Conservation (phyloP, 2,113 vertebrate genomes). For the Semnopithecus entellus region DNA sequence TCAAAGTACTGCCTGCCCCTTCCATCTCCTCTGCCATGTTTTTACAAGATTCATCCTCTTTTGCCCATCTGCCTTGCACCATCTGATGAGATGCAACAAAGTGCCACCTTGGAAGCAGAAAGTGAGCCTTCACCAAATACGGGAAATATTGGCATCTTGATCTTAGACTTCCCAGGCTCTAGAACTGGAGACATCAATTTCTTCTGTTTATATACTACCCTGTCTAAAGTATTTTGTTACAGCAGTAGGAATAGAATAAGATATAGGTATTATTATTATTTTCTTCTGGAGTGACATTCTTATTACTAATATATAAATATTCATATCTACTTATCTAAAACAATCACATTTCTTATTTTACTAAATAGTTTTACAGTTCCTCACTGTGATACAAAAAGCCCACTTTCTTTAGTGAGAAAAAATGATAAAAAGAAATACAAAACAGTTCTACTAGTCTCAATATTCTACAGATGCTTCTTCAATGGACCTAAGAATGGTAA, state of each 20-base stretch:
- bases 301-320: neutral
- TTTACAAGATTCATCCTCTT: fast-evolving
- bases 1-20: neutral
- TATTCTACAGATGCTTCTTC: neutral
- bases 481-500: neutral
- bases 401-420: neutral
- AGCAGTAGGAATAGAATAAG: neutral
- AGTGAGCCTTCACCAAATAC: fast-evolving
- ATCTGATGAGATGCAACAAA: fast-evolving
- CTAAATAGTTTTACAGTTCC: neutral
- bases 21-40: neutral
- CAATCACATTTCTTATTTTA: neutral
- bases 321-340: neutral
- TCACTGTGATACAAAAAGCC: neutral
- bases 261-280: neutral
- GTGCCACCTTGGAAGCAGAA: neutral
- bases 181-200: neutral
- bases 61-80: neutral
- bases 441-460: neutral
- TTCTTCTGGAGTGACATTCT: neutral
- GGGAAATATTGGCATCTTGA: neutral
- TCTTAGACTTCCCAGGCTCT: neutral
- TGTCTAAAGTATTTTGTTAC: neutral
- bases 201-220: neutral
- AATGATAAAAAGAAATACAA: neutral